Percentiles rank a stretch among this genome's conserved stretches.
phyloP scores from a whole-genome alignment of 2,113 vertebrate genomes.

The Prietella phreatophila region DNA sequence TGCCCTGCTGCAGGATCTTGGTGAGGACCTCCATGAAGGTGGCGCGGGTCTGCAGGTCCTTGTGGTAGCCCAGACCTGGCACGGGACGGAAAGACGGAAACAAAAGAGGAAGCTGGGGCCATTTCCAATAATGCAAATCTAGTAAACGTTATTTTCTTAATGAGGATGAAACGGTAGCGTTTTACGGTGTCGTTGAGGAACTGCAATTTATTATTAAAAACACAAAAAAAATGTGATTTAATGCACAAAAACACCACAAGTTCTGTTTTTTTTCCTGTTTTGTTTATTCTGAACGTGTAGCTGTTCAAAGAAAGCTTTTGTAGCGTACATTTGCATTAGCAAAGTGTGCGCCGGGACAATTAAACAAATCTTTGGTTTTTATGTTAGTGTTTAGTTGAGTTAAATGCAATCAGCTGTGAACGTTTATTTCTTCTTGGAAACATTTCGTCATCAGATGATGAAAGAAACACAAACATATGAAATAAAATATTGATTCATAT shows the following conservation, averaged over 20 bases:
- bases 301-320: background rate
- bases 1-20: slow-evolving; percentile 97
- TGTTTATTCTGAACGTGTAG: no score
- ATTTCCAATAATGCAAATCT: background rate
- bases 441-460: background rate
- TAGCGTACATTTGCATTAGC: background rate
- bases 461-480: background rate
- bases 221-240: background rate
- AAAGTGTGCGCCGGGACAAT: background rate
- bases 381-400: background rate
- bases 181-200: background rate
- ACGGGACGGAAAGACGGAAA: background rate
- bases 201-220: background rate
- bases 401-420: background rate
- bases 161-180: background rate
- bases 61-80: slow-evolving; percentile 93
- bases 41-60: slow-evolving; percentile 95
- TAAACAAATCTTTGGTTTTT: background rate
- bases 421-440: background rate
- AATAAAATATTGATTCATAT: background rate
- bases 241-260: background rate
- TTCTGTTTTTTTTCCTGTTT: no score
- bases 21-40: slow-evolving; percentile 99
- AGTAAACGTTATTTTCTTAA: background rate
- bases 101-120: no score